Conservation (phyloP, 2,797 vertebrate species). For the Pagetopsis macropterus region DNA sequence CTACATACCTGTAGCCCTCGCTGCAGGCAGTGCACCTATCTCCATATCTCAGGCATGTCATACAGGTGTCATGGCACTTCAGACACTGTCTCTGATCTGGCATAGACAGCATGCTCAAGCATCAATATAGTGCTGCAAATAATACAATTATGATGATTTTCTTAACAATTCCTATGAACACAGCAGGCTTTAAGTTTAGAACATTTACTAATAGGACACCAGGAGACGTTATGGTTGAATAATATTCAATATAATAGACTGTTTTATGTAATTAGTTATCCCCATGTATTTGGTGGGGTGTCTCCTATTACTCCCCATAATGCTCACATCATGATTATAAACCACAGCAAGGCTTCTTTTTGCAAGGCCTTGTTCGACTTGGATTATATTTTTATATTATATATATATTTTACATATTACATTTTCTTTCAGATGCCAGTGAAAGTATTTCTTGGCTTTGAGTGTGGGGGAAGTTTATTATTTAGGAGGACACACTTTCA, state of each 20-base stretch:
- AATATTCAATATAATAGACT: not conserved
- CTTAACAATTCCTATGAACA: not conserved
- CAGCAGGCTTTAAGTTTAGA: not conserved
- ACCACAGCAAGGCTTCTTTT: not conserved
- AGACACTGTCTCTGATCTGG: constrained; percentile 88
- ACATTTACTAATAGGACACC: not conserved
- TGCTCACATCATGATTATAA: not conserved
- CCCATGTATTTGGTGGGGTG: not conserved
- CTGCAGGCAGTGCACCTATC: constrained; percentile 89
- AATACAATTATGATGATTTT: not conserved
- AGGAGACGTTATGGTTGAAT: not conserved
- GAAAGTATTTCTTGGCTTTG: too few relatives aligned
- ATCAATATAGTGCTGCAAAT: not conserved
- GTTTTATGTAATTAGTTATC: not conserved
- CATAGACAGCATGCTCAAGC: not conserved
- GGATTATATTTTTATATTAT: too few relatives aligned
- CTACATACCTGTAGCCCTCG: constrained; percentile 88
- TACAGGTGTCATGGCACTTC: constrained; percentile 88
- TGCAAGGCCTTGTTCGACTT: too few relatives aligned
- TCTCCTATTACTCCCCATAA: not conserved
- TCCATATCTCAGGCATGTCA: constrained; percentile 82
- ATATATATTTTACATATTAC: too few relatives aligned
- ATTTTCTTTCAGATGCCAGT: too few relatives aligned
- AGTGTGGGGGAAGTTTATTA: too few relatives aligned
- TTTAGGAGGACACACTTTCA: too few relatives aligned